A percentile compares a stretch with the other conserved stretches of the same genome.
Evolutionary conservation across 2,888 invertebrate genomes (phyloP).

Genomic region (Andrena dorsata): DNA sequence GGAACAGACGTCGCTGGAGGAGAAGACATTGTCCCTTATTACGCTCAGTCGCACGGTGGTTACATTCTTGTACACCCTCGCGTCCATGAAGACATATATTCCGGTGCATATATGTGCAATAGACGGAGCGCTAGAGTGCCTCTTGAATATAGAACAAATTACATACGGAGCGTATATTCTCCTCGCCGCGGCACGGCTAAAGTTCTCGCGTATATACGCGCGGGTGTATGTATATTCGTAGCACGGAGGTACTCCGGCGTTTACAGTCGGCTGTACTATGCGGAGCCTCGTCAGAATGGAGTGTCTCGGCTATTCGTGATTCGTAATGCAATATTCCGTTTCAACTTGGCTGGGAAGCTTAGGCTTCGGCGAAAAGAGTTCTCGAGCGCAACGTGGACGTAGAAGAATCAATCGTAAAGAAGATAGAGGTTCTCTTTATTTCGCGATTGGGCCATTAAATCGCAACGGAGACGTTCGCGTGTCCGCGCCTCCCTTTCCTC

Average conservation of each 20-base stretch:
- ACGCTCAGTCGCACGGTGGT: conserved; percentile 46
- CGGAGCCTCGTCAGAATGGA: conserved; percentile 15
- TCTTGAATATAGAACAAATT: conserved; percentile 65
- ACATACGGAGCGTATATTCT: conserved; percentile 38
- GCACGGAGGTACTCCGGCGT: conserved; percentile 32
- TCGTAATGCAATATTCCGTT: not conserved
- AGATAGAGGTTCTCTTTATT: not conserved
- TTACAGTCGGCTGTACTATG: conserved; percentile 28
- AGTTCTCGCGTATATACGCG: conserved; percentile 39
- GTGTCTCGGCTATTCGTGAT: not conserved
- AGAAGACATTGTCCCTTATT: conserved; percentile 52
- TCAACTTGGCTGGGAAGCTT: not conserved
- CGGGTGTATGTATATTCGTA: conserved; percentile 25
- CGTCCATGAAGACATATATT: conserved; percentile 44
- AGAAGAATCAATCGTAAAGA: not conserved
- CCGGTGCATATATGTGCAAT: conserved; percentile 33
- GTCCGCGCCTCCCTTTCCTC: too few species aligned
- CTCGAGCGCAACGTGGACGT: not conserved
- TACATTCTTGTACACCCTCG: conserved; percentile 59
- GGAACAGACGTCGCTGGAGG: conserved; percentile 48
- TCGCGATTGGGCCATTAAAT: not conserved
- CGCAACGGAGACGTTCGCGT: too few species aligned
- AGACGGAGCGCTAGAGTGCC: conserved; percentile 40
- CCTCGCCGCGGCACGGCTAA: conserved; percentile 20
- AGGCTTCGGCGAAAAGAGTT: not conserved